phyloP scores from a whole-genome alignment of 1,140 invertebrate genomes.

The Halictus rubicundus region DNA sequence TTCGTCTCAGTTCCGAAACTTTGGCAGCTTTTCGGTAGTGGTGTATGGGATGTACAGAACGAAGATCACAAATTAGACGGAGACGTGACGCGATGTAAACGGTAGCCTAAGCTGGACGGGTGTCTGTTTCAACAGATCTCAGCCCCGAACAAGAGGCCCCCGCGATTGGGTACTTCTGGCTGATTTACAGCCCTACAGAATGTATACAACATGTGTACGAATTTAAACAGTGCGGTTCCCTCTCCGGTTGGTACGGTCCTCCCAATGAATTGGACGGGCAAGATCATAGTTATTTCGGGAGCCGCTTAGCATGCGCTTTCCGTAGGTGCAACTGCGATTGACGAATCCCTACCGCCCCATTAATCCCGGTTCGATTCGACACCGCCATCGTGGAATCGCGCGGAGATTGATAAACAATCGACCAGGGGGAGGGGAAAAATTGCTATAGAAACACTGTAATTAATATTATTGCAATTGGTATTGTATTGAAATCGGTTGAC shows the following conservation, averaged over 20 bases:
- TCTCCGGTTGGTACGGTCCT: conserved; percentile 54
- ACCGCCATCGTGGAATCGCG: not conserved
- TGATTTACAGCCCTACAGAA: conserved; percentile 68
- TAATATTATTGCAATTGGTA: too few species aligned
- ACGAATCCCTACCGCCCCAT: not conserved
- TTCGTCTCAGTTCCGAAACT: too few species aligned
- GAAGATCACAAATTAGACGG: conserved; percentile 27
- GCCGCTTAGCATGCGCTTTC: conserved; percentile 9
- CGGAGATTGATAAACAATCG: not conserved
- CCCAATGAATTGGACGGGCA: conserved; percentile 44
- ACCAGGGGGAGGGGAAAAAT: too few species aligned
- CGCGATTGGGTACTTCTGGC: conserved; percentile 62
- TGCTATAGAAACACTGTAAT: too few species aligned
- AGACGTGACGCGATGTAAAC: conserved; percentile 38
- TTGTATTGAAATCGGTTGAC: too few species aligned
- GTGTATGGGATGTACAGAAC: too few species aligned
- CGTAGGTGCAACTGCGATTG: conserved; percentile 31
- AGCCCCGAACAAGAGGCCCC: conserved; percentile 40
- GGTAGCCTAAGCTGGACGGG: conserved; percentile 24
- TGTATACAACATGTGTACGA: conserved; percentile 71
- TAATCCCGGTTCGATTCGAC: not conserved
- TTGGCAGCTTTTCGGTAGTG: too few species aligned
- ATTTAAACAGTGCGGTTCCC: conserved; percentile 69
- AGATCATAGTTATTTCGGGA: conserved; percentile 58
- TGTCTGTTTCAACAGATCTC: conserved; percentile 59